phyloP scores from a whole-genome alignment of 2,113 vertebrate genomes.

The Takifugu bimaculatus region DNA sequence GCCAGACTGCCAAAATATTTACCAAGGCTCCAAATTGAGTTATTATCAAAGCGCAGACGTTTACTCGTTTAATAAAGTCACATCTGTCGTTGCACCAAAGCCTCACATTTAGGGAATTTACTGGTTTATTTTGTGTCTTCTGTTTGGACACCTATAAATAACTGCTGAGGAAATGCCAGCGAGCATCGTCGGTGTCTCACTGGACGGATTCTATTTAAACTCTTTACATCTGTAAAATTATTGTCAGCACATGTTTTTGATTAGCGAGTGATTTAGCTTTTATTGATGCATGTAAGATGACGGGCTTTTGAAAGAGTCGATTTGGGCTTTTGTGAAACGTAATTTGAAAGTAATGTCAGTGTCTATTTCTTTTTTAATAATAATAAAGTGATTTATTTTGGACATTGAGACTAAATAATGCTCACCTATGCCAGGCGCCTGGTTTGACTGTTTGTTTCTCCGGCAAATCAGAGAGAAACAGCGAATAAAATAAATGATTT shows the following conservation, averaged over 20 bases:
- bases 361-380: background rate
- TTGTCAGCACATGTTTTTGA: no score
- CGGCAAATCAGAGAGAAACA: no score
- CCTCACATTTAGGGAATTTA: background rate
- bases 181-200: no score
- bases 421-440: no score
- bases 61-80: constrained; percentile 39
- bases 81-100: background rate
- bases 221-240: no score
- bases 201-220: no score
- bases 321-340: background rate
- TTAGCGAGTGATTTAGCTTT: background rate
- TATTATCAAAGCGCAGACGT: background rate
- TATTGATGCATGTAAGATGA: background rate
- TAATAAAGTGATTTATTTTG: background rate
- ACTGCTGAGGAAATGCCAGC: no score
- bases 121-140: background rate
- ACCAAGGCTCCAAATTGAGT: background rate
- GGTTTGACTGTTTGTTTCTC: no score
- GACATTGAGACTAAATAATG: no score
- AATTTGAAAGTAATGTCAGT: background rate
- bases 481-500: no score
- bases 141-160: no score
- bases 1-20: no score
- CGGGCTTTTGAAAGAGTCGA: background rate